Base-by-base conservation (phyloP, 2,113 vertebrate species). In the Pungitius pungitius region DNA sequence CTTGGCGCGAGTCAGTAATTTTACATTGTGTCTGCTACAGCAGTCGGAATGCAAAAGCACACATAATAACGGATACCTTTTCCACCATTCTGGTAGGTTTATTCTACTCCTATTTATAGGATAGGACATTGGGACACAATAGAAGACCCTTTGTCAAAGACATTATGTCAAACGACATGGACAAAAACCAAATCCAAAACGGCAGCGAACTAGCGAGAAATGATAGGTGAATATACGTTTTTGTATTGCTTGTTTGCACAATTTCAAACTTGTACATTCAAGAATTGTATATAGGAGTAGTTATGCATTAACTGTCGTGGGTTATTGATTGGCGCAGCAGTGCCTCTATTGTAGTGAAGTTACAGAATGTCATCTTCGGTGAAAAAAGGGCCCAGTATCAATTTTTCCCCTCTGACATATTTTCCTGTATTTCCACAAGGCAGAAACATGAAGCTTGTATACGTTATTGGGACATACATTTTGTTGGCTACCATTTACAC, bases 401-500 rank as follows among this genome's bases (percentile, higher is more conserved):
- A 49, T 71, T 59, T 6, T 54, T 49, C 69, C 12, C 24, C 58
- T 43, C 18, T 24, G 26, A 20, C 60, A 30, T 22, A 42, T 73
- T 61, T 27, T 22, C 45, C 45, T 3, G 4, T 13, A 45, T 15
- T 37, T 47, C 26, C 51, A 43, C 52, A 57, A 60, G 15, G 52
- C 27, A 52, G 62, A 35, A 11, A 59, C 49, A 79, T 68, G 73
- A 83, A 82, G 67, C 33, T 68, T 78, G 65, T 71, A 73, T 64
- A 59, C 68, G n/a, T 30, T 59, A 30, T 47, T 20, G 26, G 37
- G 39, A 59, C 47, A 45, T 78, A 51, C 6, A 56, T 71, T 84
- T 56, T 55, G 60, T 87, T 51, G 64, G 67, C 72, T 72, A 13
- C n/a, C 24, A 33, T 72, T 81, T 68, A 65, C 65, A 56, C 42